Percentiles rank a stretch among this genome's conserved stretches.
phyloP scores from a whole-genome alignment of 2,797 vertebrate species.

The Sebastes diaconus region DNA sequence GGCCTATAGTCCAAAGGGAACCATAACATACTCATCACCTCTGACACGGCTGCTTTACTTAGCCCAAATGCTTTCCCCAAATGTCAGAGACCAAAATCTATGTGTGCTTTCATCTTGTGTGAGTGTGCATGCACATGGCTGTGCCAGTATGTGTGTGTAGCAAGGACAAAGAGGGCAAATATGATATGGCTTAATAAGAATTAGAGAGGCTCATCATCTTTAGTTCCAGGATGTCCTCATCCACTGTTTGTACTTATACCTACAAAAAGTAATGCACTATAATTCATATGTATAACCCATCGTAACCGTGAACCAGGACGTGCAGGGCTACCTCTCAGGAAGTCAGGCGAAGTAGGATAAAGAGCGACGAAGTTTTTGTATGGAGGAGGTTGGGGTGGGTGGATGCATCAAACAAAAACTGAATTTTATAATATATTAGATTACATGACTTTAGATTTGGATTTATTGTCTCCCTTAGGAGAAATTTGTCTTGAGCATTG shows the following conservation, averaged over 20 bases:
- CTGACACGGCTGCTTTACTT: conserved; percentile 50
- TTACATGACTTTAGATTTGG: too few relatives aligned
- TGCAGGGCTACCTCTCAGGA: background rate
- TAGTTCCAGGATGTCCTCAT: background rate
- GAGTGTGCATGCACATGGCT: background rate
- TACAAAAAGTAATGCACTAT: background rate
- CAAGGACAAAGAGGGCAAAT: background rate
- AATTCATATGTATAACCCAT: background rate
- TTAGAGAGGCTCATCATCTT: background rate
- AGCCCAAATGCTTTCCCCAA: conserved; percentile 52
- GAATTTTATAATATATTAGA: too few relatives aligned
- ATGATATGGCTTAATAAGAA: background rate
- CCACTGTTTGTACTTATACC: background rate
- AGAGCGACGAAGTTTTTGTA: too few relatives aligned
- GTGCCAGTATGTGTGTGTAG: background rate
- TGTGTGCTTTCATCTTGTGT: conserved; percentile 37
- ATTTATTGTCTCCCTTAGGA: too few relatives aligned
- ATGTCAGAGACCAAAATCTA: conserved; percentile 46
- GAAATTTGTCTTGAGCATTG: too few relatives aligned
- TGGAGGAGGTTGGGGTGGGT: too few relatives aligned
- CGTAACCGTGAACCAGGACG: background rate
- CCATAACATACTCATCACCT: conserved; percentile 54
- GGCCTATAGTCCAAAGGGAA: conserved; percentile 31
- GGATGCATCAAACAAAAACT: too few relatives aligned
- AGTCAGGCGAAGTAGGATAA: too few relatives aligned